Evolutionary conservation across 2,888 invertebrate species (phyloP), one percentile per base, ranked within the genome.

Genomic region (Mythimna loreyi): DNA sequence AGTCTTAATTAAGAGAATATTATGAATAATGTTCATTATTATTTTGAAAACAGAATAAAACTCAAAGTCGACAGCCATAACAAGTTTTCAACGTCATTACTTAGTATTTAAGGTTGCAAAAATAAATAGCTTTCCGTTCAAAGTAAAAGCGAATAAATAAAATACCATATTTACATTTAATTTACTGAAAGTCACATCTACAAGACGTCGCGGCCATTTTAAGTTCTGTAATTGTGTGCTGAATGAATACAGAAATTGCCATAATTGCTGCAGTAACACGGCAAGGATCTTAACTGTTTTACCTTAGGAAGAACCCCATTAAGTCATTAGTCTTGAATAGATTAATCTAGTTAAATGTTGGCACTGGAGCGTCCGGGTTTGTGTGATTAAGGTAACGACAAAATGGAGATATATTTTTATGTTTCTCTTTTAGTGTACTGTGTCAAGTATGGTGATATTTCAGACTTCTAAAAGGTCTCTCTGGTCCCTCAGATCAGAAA

Each of bases 321-420:
- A 85, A 74, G 82, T 83, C 81, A 71, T 84, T 85, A 83, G 83
- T 79, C 81, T 75, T 81, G 80, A 81, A 85, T 84, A 77, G 79
- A 84, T 85, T 75, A 85, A 85, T 85, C 47, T 71, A 69, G 73
- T 83, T 85, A 78, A 82, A 75, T 78, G 72, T 60, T 56, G 59
- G 52, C 21, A 60, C 36, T 57, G 25, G 25, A 1, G 28, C 25
- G 57, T 49, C 47, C 43, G n/a, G 25, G 33, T 62, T 67, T 70
- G 58, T 47, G 23, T 57, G 19, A 33, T 8, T 19, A 19, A 16
- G 49, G 16, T n/a, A 19, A 52, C 25, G 43, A 25, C 16, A 25
- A 23, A 33, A 49, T 45, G 43, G 43, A 45, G n/a, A 45, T n/a
- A 16, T 7, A n/a, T 7, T 45, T 8, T 45, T n/a, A 4, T 40